Percentiles rank a stretch among this genome's conserved stretches.
Conservation (phyloP, 1,140 invertebrate species). For the Nomia melanderi region DNA sequence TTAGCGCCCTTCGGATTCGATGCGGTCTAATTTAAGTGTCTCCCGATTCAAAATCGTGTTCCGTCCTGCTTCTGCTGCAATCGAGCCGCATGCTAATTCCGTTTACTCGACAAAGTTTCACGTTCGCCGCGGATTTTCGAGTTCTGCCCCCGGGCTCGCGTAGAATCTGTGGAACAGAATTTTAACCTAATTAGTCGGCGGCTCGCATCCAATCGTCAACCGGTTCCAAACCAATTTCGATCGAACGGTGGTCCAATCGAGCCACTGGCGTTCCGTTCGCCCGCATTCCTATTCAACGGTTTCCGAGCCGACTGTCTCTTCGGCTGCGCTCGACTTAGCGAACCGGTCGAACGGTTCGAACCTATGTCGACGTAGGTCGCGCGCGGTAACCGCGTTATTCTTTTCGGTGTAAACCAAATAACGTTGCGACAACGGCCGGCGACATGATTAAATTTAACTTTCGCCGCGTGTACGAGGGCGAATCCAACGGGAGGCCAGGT, state of each 20-base stretch:
- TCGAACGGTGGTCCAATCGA: neutral
- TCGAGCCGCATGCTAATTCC: neutral
- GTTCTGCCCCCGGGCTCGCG: neutral
- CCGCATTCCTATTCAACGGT: slow-evolving; percentile 3
- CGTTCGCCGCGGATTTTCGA: too few species aligned
- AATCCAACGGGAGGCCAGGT: slow-evolving; percentile 41
- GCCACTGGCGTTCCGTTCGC: neutral
- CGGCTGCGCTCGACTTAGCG: neutral
- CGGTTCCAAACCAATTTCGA: neutral
- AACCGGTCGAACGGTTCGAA: too few species aligned
- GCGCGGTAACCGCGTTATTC: neutral
- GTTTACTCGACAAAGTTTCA: neutral
- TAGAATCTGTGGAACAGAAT: too few species aligned
- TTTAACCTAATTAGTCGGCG: too few species aligned
- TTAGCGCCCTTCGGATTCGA: slow-evolving; percentile 3
- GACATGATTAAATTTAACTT: slow-evolving; percentile 40
- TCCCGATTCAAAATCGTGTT: neutral
- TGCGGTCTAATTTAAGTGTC: slow-evolving; percentile 1
- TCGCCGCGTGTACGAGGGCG: slow-evolving; percentile 14
- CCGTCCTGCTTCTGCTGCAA: neutral
- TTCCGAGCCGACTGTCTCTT: neutral
- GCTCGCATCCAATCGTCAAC: too few species aligned
- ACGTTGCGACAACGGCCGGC: neutral
- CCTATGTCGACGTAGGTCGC: neutral
- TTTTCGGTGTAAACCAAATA: neutral